These are phyloP conservation scores for Gambusia affinis DNA, from an alignment of 2,113 vertebrate species.

Conservation along the genomic window DNA sequence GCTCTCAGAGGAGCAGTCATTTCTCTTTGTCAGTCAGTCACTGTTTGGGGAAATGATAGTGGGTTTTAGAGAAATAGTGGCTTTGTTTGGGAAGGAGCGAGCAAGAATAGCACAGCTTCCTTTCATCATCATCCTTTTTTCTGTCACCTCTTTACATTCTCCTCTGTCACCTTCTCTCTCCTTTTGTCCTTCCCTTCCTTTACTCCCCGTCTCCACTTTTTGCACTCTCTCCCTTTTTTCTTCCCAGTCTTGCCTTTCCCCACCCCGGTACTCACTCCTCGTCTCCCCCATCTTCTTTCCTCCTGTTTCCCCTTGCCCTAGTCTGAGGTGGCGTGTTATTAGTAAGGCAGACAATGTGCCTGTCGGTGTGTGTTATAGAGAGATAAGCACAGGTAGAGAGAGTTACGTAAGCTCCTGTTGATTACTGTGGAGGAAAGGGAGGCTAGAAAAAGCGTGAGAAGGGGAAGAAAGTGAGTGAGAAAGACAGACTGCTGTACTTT, in stretches of 20 bases:
- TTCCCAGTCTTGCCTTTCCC: slow-evolving; percentile 33
- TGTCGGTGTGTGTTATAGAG: slow-evolving; percentile 76
- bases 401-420: slow-evolving; percentile 80
- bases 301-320: slow-evolving; percentile 49
- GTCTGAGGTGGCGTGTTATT: slow-evolving; percentile 75
- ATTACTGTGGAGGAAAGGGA: slow-evolving; percentile 76
- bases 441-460: slow-evolving; percentile 53
- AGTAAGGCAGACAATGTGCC: slow-evolving; percentile 78
- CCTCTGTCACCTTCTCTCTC: slow-evolving; percentile 63
- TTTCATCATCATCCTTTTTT: slow-evolving; percentile 76
- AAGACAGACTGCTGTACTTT: slow-evolving; percentile 73
- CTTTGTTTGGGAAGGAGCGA: slow-evolving; percentile 66
- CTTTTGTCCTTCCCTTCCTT: slow-evolving; percentile 62
- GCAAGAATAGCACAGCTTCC: slow-evolving; percentile 65
- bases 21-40: slow-evolving; percentile 65
- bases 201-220: slow-evolving; percentile 30
- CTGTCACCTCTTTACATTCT: slow-evolving; percentile 65
- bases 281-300: slow-evolving; percentile 28
- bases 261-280: slow-evolving; percentile 25
- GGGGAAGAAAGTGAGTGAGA: slow-evolving; percentile 52
- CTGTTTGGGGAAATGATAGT: slow-evolving; percentile 71
- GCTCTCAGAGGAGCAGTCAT: slow-evolving; percentile 65
- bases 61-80: slow-evolving; percentile 60
- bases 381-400: slow-evolving; percentile 84
- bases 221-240: slow-evolving; percentile 39